Percentiles rank a stretch among this genome's conserved stretches.
Evolutionary conservation across 2,113 vertebrate species (phyloP).

Genomic region (Camelus bactrianus): DNA sequence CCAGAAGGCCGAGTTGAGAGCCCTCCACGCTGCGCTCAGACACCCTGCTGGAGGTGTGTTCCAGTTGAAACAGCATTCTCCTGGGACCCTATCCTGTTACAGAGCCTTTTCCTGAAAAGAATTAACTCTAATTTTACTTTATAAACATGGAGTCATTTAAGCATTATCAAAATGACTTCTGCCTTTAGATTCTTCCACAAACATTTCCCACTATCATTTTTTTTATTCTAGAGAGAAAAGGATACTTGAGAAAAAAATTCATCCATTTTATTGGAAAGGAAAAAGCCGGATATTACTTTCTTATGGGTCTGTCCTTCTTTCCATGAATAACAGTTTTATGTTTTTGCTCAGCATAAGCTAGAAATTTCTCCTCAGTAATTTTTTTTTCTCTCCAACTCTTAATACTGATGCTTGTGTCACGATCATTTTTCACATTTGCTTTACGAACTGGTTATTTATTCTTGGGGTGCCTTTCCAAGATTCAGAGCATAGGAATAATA

Average conservation of each 20-base stretch:
- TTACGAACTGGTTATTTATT: slow-evolving; percentile 31
- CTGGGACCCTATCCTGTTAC: background rate
- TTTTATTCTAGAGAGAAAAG: slow-evolving; percentile 45
- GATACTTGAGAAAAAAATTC: background rate
- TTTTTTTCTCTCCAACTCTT: background rate
- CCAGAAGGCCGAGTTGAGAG: background rate
- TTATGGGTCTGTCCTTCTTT: slow-evolving; percentile 48
- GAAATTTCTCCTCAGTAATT: background rate
- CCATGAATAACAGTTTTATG: slow-evolving; percentile 51
- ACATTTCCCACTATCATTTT: slow-evolving; percentile 34
- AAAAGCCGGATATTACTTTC: slow-evolving; percentile 62
- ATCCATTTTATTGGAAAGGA: slow-evolving; percentile 58
- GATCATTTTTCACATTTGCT: slow-evolving; percentile 11
- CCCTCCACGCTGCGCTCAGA: background rate
- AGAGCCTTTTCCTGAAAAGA: background rate
- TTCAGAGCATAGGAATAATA: background rate
- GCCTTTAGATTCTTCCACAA: slow-evolving; percentile 38
- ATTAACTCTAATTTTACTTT: background rate
- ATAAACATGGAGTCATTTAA: background rate
- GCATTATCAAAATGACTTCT: slow-evolving; percentile 47
- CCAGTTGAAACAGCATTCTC: background rate
- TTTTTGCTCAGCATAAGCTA: slow-evolving; percentile 22
- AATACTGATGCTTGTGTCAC: background rate
- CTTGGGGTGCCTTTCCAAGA: slow-evolving; percentile 12
- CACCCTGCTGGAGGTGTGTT: background rate